phyloP scores from a whole-genome alignment of 64 coral and sea anemone genomes.

The Astreopora myriophthalma region DNA sequence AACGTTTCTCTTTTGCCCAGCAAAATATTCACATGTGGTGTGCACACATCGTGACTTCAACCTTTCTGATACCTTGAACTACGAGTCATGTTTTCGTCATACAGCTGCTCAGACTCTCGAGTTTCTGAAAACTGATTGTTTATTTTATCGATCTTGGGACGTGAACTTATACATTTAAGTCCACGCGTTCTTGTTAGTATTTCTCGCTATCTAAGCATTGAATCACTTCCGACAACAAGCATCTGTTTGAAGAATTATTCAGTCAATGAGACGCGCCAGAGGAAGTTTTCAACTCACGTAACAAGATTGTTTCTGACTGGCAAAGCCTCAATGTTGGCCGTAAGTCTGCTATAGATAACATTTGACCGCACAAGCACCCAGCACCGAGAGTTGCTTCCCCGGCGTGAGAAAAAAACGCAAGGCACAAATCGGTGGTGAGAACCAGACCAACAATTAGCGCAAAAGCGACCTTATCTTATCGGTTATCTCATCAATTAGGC shows the following conservation, averaged over 20 bases:
- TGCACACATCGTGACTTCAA: not conserved
- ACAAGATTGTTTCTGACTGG: conserved; percentile 32
- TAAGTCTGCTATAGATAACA: conserved; percentile 14
- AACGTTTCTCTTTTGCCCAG: not conserved
- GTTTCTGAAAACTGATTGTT: not conserved
- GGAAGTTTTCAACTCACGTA: conserved; percentile 34
- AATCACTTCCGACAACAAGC: conserved; percentile 46
- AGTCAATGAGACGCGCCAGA: not conserved
- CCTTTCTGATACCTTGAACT: not conserved
- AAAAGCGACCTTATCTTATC: conserved; percentile 38
- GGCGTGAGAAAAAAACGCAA: conserved; percentile 14
- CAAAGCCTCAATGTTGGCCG: conserved; percentile 1
- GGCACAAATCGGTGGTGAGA: not conserved
- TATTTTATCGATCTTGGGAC: not conserved
- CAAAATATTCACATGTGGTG: not conserved
- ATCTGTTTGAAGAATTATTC: conserved; percentile 33
- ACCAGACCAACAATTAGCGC: conserved; percentile 40
- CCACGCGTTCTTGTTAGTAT: conserved; percentile 47
- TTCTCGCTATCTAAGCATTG: conserved; percentile 19
- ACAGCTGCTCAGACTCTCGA: not conserved
- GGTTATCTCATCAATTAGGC: conserved; percentile 29
- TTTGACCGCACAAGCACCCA: conserved; percentile 29
- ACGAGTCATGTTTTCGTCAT: not conserved
- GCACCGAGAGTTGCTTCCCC: not conserved
- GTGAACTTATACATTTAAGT: not conserved